A percentile compares a stretch with the other conserved stretches of the same genome.
phyloP scores from a whole-genome alignment of 2,797 vertebrate species.

The Cynopterus sphinx region DNA sequence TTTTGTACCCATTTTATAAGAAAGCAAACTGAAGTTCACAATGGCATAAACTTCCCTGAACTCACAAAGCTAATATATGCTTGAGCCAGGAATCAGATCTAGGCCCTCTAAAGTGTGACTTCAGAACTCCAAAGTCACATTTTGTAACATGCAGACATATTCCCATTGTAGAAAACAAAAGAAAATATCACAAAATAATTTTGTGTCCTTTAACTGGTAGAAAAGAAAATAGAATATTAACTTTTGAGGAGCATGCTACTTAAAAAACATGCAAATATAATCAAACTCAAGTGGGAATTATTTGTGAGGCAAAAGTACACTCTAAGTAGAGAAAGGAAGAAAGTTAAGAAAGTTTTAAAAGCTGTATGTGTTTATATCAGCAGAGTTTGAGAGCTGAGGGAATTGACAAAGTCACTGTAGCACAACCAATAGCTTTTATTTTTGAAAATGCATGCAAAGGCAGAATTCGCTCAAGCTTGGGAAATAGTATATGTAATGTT shows the following conservation, averaged over 20 bases:
- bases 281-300: not conserved
- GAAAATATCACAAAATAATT: not conserved
- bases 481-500: not conserved
- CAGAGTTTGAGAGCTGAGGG: conserved; percentile 36
- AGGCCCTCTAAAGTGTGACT: not conserved
- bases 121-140: not conserved
- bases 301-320: not conserved
- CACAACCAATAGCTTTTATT: conserved; percentile 46
- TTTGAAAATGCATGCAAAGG: conserved; percentile 56
- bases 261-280: not conserved
- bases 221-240: not conserved
- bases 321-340: not conserved
- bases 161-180: not conserved
- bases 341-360: not conserved
- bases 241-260: not conserved
- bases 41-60: not conserved
- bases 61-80: not conserved
- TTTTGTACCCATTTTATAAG: not conserved
- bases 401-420: conserved; percentile 53
- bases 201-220: not conserved
- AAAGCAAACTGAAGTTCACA: not conserved
- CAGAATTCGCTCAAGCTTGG: conserved; percentile 49
- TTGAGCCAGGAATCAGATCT: not conserved
- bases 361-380: not conserved
- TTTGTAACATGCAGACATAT: not conserved